Evolutionary conservation across 2,888 invertebrate genomes (phyloP), one percentile per base, ranked within the genome.

Genomic region (Minunthozetes semirufus): DNA sequence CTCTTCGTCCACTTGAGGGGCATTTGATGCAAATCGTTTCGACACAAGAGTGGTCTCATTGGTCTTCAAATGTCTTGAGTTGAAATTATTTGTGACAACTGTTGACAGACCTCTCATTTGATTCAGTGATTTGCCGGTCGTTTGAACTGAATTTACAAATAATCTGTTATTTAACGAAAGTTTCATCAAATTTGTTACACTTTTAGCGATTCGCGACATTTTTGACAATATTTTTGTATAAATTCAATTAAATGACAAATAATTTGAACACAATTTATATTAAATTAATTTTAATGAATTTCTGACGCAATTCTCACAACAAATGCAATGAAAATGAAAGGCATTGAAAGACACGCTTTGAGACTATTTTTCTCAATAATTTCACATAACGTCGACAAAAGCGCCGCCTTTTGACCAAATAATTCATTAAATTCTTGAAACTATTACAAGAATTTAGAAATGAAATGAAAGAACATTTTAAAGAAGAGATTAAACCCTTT

Each of bases 1-100:
- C 81, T 94, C 93, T 78, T 89, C 87, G 82, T 93, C 93, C 80
- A 90, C 93, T 93, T 75, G 50, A 13, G 70, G 70, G 5, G 46
- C 25, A 66, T 66, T 70, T 25, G 70, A 48, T 4, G 70, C 70
- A 27, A 70, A 70, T 27, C 70, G 70, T 27, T 70, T 70, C 6
- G 70, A 59, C 22, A 59, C 17, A 27, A 59, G 6, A 1, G 25
- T 59, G 0, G 59, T 59, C 59, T 27, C 22, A 27, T 29, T 22
- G 2, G 22, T 9, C 56, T 22, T 56, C 56, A 56, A 11, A 56
- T 56, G 56, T 56, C 56, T 56, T 56, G 56, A 56, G 17, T 25
- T 59, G 27, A 29, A 27, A 1, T 22, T 8, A 59, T 59, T 59
- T 15, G 59, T 59, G 27, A 59, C 59, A 59, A 27, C 59, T 22